Evolutionary conservation across 1,140 invertebrate species (phyloP).

Genomic region (Halesus radiatus): DNA sequence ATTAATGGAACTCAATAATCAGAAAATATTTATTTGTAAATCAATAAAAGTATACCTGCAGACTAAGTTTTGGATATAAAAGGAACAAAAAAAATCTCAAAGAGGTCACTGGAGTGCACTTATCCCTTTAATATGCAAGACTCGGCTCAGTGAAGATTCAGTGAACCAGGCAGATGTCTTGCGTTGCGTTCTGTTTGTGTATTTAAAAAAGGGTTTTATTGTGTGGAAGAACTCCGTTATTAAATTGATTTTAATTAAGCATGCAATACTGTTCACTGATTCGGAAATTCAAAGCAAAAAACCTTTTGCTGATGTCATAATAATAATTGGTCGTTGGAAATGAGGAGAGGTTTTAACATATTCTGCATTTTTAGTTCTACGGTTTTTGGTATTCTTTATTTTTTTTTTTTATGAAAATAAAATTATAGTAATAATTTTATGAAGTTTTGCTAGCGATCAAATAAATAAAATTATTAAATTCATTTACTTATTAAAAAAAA

Average conservation of each 20-base stretch:
- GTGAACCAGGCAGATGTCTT: not conserved
- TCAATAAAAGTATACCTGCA: not conserved
- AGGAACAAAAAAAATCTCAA: conserved; percentile 12
- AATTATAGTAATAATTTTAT: no score
- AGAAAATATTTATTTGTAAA: conserved; percentile 10
- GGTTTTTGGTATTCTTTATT: no score
- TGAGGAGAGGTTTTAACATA: no score
- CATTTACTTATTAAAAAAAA: no score
- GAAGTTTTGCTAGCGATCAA: no score
- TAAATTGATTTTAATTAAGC: conserved; percentile 14
- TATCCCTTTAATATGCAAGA: conserved; percentile 12
- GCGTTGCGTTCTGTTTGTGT: conserved; percentile 16
- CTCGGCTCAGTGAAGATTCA: conserved; percentile 16
- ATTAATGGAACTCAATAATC: not conserved
- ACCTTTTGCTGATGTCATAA: not conserved
- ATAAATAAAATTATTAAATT: no score
- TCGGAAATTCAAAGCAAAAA: not conserved
- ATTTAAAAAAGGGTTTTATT: conserved; percentile 13
- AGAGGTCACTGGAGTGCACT: not conserved
- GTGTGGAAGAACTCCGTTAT: conserved; percentile 22
- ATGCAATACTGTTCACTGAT: conserved; percentile 12
- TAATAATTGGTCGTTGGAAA: no score
- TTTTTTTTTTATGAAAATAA: no score
- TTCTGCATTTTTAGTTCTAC: no score
- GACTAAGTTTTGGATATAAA: conserved; percentile 21